Evolutionary conservation across 2,888 invertebrate genomes (phyloP).

Genomic region (Leucozona laternaria): DNA sequence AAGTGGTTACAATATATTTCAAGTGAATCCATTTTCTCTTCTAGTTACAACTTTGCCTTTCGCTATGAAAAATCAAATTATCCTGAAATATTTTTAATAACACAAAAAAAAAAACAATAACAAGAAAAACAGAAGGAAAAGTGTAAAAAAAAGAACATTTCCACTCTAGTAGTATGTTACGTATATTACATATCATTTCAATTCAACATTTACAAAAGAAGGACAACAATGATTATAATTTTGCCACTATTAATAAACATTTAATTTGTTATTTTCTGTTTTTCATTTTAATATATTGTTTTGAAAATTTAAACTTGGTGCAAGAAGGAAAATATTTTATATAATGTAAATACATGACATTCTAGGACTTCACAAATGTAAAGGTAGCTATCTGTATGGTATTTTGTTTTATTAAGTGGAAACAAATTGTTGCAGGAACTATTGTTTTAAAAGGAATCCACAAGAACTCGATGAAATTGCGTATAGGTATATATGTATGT

Average conservation of each 20-base stretch:
- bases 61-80: background rate
- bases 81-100: slow-evolving; percentile 2
- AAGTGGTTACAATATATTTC: too few relatives aligned
- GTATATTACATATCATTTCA: slow-evolving; percentile 56
- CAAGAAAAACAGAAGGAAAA: slow-evolving; percentile 3
- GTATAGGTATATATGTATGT: slow-evolving; percentile 41
- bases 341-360: slow-evolving; percentile 16
- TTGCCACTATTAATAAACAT: slow-evolving; percentile 53
- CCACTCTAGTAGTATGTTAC: slow-evolving; percentile 41
- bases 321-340: slow-evolving; percentile 47
- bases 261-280: slow-evolving; percentile 24
- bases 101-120: background rate
- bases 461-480: slow-evolving; percentile 22
- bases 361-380: slow-evolving; percentile 61
- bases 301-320: slow-evolving; percentile 38
- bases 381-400: background rate
- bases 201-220: slow-evolving; percentile 63
- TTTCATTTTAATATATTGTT: background rate
- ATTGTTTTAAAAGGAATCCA: slow-evolving; percentile 26
- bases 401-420: slow-evolving; percentile 17
- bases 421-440: slow-evolving; percentile 32
- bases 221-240: slow-evolving; percentile 57
- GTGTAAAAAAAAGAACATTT: slow-evolving; percentile 28
- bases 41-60: background rate
- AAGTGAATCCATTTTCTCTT: too few relatives aligned